Conservation (phyloP, 2,888 invertebrate genomes). For the Volucella inanis region DNA sequence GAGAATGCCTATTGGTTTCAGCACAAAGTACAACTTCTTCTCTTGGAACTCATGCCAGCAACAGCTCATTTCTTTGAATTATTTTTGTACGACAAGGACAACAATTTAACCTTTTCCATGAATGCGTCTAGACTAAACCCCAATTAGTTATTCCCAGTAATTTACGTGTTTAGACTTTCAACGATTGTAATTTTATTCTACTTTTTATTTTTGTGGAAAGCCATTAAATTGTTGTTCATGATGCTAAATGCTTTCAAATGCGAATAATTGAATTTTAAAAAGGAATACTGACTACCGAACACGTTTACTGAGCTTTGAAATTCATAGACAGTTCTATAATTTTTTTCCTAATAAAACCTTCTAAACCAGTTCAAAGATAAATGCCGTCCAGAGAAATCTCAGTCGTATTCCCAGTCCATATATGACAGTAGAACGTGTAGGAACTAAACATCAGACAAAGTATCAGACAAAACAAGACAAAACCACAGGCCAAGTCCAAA, state of each 20-base stretch:
- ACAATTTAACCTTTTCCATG: too few relatives aligned
- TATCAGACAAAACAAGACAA: slow-evolving; percentile 55
- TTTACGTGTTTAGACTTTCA: too few relatives aligned
- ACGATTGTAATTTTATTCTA: too few relatives aligned
- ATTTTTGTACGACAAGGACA: too few relatives aligned
- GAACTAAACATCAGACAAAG: slow-evolving; percentile 50
- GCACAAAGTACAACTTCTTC: too few relatives aligned
- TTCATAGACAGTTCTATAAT: slow-evolving; percentile 14
- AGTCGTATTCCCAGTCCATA: neutral
- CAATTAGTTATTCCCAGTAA: too few relatives aligned
- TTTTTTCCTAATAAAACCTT: neutral
- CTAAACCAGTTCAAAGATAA: neutral
- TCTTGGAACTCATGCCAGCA: too few relatives aligned
- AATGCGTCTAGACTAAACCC: too few relatives aligned
- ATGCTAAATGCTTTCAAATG: slow-evolving; percentile 3
- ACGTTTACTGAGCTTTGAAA: slow-evolving; percentile 4
- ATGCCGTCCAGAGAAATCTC: slow-evolving; percentile 5
- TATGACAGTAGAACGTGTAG: slow-evolving; percentile 32
- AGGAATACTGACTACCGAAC: slow-evolving; percentile 11
- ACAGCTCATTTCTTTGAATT: too few relatives aligned
- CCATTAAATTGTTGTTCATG: slow-evolving; percentile 1
- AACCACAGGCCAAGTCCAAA: slow-evolving; percentile 45
- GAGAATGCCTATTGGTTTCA: too few relatives aligned
- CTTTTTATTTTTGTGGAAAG: too few relatives aligned
- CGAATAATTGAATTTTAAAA: slow-evolving; percentile 6